Percentiles rank a stretch among this genome's conserved stretches.
Evolutionary conservation across 2,113 vertebrate species (phyloP).

Genomic region (Spizaetus ornatus): DNA sequence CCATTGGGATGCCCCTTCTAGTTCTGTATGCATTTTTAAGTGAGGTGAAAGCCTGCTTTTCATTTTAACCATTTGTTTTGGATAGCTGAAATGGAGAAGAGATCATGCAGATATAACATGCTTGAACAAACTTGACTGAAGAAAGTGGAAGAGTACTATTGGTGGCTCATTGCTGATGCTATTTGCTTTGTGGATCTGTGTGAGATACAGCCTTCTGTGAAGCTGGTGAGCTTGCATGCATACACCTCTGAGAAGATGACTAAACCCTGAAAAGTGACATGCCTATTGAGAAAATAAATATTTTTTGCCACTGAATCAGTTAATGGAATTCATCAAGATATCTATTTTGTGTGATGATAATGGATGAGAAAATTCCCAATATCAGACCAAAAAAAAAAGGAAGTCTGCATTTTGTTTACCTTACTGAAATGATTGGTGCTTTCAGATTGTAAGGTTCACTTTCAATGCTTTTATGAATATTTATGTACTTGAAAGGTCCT

Average conservation of each 20-base stretch:
- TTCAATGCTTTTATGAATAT: background rate
- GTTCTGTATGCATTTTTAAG: background rate
- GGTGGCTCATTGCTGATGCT: background rate
- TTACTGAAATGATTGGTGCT: background rate
- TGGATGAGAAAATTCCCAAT: background rate
- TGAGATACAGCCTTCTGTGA: background rate
- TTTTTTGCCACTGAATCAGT: background rate
- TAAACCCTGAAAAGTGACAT: background rate
- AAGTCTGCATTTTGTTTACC: background rate
- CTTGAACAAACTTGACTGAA: background rate
- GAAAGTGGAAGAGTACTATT: background rate
- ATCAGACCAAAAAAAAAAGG: background rate
- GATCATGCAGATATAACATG: background rate
- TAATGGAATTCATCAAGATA: background rate
- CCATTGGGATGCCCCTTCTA: background rate
- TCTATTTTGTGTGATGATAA: background rate
- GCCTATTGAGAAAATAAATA: background rate
- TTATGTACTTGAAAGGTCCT: background rate
- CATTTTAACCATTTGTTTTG: background rate
- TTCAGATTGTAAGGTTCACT: background rate
- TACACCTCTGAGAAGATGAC: background rate
- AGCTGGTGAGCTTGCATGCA: rapidly evolving
- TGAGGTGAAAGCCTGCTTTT: background rate
- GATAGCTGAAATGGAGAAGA: background rate
- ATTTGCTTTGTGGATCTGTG: background rate